Conservation (phyloP, 2,797 vertebrate genomes). For the Cyclura pinguis region DNA sequence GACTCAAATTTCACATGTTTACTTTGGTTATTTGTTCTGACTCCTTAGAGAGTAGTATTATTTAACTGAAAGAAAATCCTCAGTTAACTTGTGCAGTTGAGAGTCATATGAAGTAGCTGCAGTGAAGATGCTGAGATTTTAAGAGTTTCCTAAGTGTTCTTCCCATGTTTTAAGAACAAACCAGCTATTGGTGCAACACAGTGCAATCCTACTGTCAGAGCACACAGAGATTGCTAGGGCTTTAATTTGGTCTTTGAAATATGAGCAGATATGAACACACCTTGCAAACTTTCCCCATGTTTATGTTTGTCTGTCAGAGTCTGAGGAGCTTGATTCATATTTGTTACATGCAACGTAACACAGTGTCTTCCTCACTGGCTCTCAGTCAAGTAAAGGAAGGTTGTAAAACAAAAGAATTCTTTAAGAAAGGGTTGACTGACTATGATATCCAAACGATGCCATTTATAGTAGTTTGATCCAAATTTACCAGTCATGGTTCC, state of each 20-base stretch:
- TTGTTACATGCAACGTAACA: background rate
- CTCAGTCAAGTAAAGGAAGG: background rate
- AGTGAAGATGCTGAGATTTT: background rate
- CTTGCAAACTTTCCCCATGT: background rate
- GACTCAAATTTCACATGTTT: constrained; percentile 42
- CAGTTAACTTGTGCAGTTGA: constrained; percentile 34
- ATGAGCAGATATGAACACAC: constrained; percentile 40
- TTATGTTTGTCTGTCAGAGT: background rate
- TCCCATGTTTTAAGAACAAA: background rate
- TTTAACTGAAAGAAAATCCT: constrained; percentile 37
- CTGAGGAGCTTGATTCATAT: background rate
- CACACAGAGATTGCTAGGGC: constrained; percentile 33
- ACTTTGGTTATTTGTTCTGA: constrained; percentile 46
- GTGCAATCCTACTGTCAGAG: constrained; percentile 12
- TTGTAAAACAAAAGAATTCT: background rate
- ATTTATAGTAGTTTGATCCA: no score
- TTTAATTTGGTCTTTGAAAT: constrained; percentile 56
- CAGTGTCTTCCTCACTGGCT: background rate
- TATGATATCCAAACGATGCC: background rate
- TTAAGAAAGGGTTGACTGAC: background rate
- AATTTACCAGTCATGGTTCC: no score
- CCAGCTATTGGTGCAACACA: background rate
- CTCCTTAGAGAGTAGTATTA: constrained; percentile 27
- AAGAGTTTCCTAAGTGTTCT: constrained; percentile 10
- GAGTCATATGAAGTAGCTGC: background rate